phyloP scores from a whole-genome alignment of 2,888 invertebrate genomes.

The Halictus ligatus region DNA sequence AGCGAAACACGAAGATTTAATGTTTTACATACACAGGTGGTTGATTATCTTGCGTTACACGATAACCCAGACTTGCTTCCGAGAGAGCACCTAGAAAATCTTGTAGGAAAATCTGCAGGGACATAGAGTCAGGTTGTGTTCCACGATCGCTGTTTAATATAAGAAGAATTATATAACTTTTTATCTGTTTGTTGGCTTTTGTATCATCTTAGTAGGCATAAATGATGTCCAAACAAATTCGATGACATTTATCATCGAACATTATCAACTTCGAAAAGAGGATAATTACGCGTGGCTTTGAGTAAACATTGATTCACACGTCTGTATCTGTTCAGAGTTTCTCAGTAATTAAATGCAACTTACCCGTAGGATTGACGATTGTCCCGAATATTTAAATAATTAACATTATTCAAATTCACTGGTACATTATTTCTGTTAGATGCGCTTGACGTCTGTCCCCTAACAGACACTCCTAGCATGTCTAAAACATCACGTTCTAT shows the following conservation, averaged over 20 bases:
- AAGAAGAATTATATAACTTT: conserved; percentile 29
- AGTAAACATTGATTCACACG: neutral
- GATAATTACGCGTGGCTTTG: neutral
- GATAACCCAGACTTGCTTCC: conserved; percentile 80
- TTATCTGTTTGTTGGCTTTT: neutral
- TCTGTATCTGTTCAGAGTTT: neutral
- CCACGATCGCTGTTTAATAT: conserved; percentile 71
- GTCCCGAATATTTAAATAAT: conserved; percentile 59
- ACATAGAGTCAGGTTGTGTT: conserved; percentile 72
- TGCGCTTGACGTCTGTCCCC: conserved; percentile 21
- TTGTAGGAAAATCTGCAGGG: conserved; percentile 86
- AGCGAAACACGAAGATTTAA: conserved; percentile 17
- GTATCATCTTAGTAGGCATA: neutral
- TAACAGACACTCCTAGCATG: conserved; percentile 41
- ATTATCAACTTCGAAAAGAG: neutral
- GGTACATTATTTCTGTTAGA: conserved; percentile 55
- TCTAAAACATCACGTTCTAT: conserved; percentile 28
- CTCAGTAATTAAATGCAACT: neutral
- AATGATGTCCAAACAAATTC: neutral
- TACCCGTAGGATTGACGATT: conserved; percentile 73
- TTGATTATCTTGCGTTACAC: conserved; percentile 80
- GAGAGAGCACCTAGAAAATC: conserved; percentile 87
- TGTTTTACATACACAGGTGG: conserved; percentile 82
- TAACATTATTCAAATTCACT: neutral
- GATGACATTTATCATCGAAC: neutral